These are phyloP conservation scores for Pyrgilauda ruficollis DNA, from an alignment of 2,113 vertebrate species.

Conservation along the genomic window DNA sequence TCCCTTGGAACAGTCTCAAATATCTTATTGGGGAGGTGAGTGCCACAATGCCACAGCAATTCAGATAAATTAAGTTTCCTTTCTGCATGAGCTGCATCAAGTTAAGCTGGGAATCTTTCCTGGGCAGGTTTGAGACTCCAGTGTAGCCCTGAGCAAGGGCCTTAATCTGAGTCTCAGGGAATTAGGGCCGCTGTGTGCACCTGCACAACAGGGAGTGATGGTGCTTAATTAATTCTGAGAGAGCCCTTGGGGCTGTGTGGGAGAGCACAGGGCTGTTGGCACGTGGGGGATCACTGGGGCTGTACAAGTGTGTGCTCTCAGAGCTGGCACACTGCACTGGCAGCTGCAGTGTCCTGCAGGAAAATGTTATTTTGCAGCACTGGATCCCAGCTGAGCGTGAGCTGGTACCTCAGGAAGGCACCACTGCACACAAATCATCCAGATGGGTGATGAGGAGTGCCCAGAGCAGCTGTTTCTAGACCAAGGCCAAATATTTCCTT, in stretches of 20 bases:
- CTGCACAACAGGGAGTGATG: not conserved
- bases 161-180: not conserved
- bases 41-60: not conserved
- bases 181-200: not conserved
- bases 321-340: not conserved
- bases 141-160: not conserved
- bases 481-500: not conserved
- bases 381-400: not conserved
- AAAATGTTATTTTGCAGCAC: not conserved
- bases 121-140: not conserved
- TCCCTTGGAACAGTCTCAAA: slow-evolving; percentile 94
- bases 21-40: slow-evolving; percentile 95
- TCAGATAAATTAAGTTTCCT: not conserved
- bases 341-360: not conserved
- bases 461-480: not conserved
- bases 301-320: not conserved
- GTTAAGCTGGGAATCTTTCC: not conserved
- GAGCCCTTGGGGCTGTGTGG: not conserved
- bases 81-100: not conserved
- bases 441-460: accelerated
- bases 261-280: not conserved
- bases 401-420: not conserved
- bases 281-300: accelerated
- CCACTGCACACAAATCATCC: not conserved
- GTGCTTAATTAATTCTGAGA: not conserved